phyloP scores from a whole-genome alignment of 2,113 vertebrate species.

The Porphyrio hochstetteri region DNA sequence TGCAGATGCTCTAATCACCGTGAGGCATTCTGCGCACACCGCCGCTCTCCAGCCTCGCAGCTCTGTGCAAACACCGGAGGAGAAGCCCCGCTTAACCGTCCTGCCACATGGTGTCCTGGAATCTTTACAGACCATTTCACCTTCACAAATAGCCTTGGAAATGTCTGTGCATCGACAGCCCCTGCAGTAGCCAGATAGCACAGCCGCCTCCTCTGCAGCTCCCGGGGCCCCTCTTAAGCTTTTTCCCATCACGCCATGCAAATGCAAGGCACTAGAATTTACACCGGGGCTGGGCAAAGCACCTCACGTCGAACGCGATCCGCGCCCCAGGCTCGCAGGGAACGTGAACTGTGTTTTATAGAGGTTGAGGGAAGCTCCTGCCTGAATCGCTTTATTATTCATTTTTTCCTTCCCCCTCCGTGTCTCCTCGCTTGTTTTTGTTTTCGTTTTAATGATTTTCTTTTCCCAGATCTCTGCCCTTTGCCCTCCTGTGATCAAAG shows the following conservation, averaged over 20 bases:
- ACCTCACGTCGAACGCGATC: constrained; percentile 7
- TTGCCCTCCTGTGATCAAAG: neutral
- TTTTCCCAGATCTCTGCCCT: constrained; percentile 23
- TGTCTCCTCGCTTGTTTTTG: neutral
- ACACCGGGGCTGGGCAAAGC: constrained; percentile 4
- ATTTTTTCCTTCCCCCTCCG: neutral
- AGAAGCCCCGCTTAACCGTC: constrained; percentile 49
- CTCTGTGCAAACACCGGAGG: constrained; percentile 47
- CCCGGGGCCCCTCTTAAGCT: constrained; percentile 53
- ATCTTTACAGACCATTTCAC: constrained; percentile 72
- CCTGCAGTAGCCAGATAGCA: constrained; percentile 57
- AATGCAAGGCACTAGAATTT: constrained; percentile 43
- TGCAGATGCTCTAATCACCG: constrained; percentile 61
- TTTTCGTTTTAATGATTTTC: neutral
- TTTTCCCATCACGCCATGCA: constrained; percentile 49
- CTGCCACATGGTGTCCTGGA: constrained; percentile 56
- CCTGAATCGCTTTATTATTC: neutral
- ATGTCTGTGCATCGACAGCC: constrained; percentile 57
- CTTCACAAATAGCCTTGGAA: constrained; percentile 76
- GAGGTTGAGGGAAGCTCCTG: constrained; percentile 33
- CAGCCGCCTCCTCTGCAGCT: constrained; percentile 43
- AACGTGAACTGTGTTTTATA: constrained; percentile 21
- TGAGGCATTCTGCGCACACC: constrained; percentile 33
- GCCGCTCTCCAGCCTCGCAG: constrained; percentile 27
- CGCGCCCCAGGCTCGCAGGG: neutral